A percentile compares a stretch with the other conserved stretches of the same genome.
Conservation (phyloP, 2,113 vertebrate genomes). For the Pica pica region DNA sequence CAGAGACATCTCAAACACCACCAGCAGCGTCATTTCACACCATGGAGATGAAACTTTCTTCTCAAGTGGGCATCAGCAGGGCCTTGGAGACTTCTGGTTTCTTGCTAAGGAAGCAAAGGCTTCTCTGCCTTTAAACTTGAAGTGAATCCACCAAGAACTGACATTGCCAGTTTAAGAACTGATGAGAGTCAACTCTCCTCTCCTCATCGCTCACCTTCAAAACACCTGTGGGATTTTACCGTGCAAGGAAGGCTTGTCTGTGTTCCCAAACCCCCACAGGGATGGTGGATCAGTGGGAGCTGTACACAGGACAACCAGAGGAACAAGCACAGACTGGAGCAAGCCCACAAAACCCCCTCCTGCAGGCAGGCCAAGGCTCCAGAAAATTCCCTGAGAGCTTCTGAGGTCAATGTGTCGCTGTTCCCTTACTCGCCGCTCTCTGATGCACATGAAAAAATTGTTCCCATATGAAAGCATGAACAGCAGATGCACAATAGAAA, state of each 20-base stretch:
- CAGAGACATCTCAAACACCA: background rate
- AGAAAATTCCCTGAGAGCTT: background rate
- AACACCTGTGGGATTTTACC: background rate
- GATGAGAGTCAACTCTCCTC: background rate
- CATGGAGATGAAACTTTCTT: background rate
- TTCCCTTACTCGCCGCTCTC: background rate
- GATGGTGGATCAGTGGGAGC: background rate
- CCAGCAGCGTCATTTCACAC: background rate
- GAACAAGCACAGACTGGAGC: background rate
- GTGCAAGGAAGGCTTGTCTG: background rate
- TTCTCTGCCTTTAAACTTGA: background rate
- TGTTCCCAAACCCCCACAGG: background rate
- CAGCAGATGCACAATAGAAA: slow-evolving; percentile 1
- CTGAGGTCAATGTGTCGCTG: background rate
- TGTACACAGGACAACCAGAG: background rate
- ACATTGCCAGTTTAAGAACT: background rate
- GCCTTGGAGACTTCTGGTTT: background rate
- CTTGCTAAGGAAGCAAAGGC: background rate
- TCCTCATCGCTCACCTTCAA: background rate
- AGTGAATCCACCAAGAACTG: background rate
- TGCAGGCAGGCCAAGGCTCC: background rate
- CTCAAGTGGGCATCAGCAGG: background rate
- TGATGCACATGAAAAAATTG: background rate
- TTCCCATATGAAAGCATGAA: background rate
- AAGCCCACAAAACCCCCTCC: background rate